These are phyloP conservation scores for Atrichornis clamosus DNA, from an alignment of 2,113 vertebrate species.

Conservation along the genomic window DNA sequence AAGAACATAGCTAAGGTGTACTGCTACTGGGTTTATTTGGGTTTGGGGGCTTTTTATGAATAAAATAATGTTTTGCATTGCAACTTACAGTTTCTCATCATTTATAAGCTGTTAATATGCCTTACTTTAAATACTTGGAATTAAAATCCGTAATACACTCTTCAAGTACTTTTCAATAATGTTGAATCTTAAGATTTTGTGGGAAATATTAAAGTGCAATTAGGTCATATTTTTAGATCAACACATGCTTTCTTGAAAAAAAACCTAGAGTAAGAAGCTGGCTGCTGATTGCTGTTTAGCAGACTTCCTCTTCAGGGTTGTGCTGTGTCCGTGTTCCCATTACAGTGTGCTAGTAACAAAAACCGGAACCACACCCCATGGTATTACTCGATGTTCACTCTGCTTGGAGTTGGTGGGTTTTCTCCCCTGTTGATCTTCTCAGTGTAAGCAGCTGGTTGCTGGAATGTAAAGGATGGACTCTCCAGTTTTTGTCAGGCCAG, in stretches of 20 bases:
- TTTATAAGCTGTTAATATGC: neutral
- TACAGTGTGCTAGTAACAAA: neutral
- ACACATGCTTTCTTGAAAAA: neutral
- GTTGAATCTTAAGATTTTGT: neutral
- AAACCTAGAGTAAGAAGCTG: neutral
- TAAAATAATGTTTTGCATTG: neutral
- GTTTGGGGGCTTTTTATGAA: neutral
- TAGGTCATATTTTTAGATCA: neutral
- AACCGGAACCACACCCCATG: neutral
- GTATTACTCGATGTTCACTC: neutral
- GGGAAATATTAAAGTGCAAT: neutral
- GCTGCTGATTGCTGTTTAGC: neutral
- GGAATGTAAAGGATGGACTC: neutral
- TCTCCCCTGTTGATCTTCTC: neutral
- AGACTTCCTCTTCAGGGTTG: slow-evolving; percentile 3
- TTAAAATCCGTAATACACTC: neutral
- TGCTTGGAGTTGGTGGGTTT: neutral
- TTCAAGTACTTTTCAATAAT: neutral
- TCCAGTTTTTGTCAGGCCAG: neutral
- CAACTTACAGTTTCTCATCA: neutral
- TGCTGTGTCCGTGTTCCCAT: neutral
- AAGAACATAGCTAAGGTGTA: neutral
- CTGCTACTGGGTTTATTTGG: neutral
- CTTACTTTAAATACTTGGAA: neutral
- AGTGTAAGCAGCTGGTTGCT: neutral